Conservation (phyloP, 2,797 vertebrate species). For the Aratinga solstitialis region DNA sequence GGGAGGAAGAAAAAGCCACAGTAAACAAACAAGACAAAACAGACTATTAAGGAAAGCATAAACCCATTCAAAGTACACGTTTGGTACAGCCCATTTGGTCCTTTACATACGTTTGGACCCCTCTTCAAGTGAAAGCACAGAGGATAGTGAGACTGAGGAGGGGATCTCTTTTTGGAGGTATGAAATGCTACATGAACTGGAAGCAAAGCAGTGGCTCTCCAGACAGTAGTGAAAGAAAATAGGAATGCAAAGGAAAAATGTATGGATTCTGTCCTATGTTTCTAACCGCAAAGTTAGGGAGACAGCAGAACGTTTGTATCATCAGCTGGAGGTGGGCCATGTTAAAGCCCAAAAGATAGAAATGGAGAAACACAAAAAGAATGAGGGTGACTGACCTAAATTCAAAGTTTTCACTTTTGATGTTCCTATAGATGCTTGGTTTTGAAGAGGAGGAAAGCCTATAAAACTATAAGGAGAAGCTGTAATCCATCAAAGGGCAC, state of each 20-base stretch:
- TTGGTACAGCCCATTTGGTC: not conserved
- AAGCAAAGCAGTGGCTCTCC: not conserved
- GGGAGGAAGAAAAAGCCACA: not conserved
- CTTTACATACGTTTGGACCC: rapidly evolving
- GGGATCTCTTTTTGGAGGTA: not conserved
- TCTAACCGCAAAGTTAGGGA: not conserved
- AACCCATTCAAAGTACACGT: not conserved
- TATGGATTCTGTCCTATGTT: not conserved
- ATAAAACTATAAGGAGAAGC: not conserved
- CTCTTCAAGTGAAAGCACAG: not conserved
- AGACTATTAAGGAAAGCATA: not conserved
- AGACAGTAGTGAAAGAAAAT: not conserved
- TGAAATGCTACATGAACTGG: not conserved
- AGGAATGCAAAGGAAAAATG: not conserved
- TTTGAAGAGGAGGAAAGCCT: not conserved
- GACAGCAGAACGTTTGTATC: not conserved
- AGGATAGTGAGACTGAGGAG: not conserved
- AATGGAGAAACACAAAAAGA: not conserved
- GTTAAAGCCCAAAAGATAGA: not conserved
- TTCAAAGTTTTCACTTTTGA: not conserved
- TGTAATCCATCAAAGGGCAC: not conserved
- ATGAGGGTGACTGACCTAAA: not conserved
- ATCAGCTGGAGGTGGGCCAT: not conserved
- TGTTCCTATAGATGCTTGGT: not conserved
- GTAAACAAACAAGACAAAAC: not conserved